Evolutionary conservation across 2,797 vertebrate genomes (phyloP).

Genomic region (Pangasius sanitwongsei): DNA sequence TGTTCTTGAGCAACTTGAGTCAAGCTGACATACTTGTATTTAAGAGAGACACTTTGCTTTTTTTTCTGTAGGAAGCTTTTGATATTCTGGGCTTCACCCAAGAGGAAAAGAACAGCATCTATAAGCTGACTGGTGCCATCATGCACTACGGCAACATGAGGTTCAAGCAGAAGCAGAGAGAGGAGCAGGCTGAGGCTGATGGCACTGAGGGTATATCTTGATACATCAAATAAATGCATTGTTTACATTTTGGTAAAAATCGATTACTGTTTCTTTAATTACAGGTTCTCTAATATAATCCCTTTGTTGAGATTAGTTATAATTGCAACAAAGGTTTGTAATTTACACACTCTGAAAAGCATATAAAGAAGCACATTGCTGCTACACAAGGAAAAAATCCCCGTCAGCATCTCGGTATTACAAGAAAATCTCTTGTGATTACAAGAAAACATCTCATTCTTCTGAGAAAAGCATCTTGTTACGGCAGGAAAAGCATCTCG

Average conservation of each 20-base stretch:
- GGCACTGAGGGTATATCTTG: conserved; percentile 72
- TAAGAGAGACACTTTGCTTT: neutral
- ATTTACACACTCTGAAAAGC: neutral
- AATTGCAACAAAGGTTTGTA: neutral
- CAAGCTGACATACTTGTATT: neutral
- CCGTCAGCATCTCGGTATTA: neutral
- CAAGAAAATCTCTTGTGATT: neutral
- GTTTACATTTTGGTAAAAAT: neutral
- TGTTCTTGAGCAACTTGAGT: neutral
- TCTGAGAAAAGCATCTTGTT: neutral
- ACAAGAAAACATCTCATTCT: neutral
- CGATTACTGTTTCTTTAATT: neutral
- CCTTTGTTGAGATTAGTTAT: no score
- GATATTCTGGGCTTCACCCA: conserved; percentile 80
- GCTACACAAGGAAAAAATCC: neutral
- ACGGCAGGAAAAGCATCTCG: neutral
- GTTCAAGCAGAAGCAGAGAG: conserved; percentile 85
- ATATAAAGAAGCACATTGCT: no score
- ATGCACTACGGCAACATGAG: conserved; percentile 89
- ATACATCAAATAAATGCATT: neutral
- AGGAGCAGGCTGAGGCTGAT: conserved; percentile 81
- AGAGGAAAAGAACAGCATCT: conserved; percentile 84
- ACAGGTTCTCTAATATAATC: neutral
- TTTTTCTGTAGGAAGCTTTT: conserved; percentile 72
- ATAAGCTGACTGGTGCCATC: conserved; percentile 83